Conservation (phyloP, 2,888 invertebrate species). For the Antitype chi region DNA sequence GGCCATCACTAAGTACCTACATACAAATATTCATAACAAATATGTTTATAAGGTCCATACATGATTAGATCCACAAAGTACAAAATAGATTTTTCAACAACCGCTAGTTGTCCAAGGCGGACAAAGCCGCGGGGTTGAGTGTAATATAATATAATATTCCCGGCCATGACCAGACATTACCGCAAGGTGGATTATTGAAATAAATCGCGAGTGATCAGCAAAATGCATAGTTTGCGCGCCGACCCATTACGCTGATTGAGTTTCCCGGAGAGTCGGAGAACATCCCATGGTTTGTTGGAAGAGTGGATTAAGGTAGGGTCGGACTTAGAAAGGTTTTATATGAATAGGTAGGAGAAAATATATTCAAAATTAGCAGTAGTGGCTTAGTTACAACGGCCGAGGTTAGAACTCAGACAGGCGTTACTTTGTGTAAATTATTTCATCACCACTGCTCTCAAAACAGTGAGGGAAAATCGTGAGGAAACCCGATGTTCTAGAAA, state of each 20-base stretch:
- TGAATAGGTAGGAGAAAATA: not conserved
- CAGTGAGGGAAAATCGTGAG: too few species aligned
- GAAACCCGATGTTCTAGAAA: too few species aligned
- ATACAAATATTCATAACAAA: not conserved
- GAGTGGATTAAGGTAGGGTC: slow-evolving; percentile 45
- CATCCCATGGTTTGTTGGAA: slow-evolving; percentile 58
- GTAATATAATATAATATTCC: slow-evolving; percentile 75
- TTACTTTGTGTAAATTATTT: too few species aligned
- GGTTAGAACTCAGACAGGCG: too few species aligned
- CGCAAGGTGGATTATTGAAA: slow-evolving; percentile 80
- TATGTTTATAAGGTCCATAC: not conserved
- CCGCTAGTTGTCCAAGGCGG: slow-evolving; percentile 36
- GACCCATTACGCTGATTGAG: slow-evolving; percentile 81
- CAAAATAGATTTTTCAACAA: slow-evolving; percentile 51
- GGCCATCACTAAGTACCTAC: too few species aligned
- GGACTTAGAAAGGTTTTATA: slow-evolving; percentile 11
- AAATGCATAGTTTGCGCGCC: slow-evolving; percentile 79
- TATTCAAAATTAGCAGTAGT: not conserved
- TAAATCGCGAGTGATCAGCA: slow-evolving; percentile 83
- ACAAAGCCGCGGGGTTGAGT: slow-evolving; percentile 48
- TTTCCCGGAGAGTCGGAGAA: slow-evolving; percentile 64
- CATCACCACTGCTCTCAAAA: too few species aligned
- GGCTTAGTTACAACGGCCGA: too few species aligned
- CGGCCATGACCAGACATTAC: slow-evolving; percentile 71
- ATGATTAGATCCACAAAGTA: slow-evolving; percentile 3